phyloP scores from a whole-genome alignment of 2,888 invertebrate genomes.

The Hybos culiciformis region DNA sequence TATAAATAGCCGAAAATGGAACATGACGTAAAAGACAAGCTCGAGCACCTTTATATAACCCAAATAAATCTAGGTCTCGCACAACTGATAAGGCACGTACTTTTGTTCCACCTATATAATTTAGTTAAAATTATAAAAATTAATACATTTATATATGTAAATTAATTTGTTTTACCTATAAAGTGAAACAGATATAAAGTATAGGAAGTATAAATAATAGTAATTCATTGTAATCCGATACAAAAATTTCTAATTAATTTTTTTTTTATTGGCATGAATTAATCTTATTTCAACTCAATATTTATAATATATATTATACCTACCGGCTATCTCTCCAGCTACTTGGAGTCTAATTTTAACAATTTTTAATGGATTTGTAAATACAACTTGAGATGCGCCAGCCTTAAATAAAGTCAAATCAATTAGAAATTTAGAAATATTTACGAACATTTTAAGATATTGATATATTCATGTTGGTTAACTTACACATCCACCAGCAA shows the following conservation, averaged over 20 bases:
- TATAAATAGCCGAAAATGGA: constrained; percentile 95
- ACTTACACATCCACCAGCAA: constrained; percentile 89
- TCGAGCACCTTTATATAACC: constrained; percentile 87
- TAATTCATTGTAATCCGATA: not conserved
- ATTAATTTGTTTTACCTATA: too few species aligned
- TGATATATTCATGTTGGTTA: not conserved
- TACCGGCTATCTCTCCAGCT: constrained; percentile 84
- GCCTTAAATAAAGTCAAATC: constrained; percentile 58
- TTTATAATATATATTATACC: constrained; percentile 1
- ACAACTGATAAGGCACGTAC: constrained; percentile 84
- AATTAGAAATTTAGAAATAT: constrained; percentile 7
- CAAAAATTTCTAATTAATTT: not conserved
- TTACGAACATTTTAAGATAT: not conserved
- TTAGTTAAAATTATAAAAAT: too few species aligned
- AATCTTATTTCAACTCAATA: not conserved
- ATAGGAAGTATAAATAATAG: not conserved
- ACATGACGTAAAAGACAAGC: constrained; percentile 94
- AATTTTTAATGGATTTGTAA: constrained; percentile 98
- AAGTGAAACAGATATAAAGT: not conserved
- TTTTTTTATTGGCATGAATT: not conserved
- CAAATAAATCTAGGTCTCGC: constrained; percentile 86
- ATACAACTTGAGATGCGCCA: constrained; percentile 88
- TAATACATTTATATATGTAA: too few species aligned
- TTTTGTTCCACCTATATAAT: constrained; percentile 55
- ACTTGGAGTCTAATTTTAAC: constrained; percentile 98